These are phyloP conservation scores for Leptobrachium leishanense DNA, from an alignment of 2,113 vertebrate genomes.

Conservation along the genomic window DNA sequence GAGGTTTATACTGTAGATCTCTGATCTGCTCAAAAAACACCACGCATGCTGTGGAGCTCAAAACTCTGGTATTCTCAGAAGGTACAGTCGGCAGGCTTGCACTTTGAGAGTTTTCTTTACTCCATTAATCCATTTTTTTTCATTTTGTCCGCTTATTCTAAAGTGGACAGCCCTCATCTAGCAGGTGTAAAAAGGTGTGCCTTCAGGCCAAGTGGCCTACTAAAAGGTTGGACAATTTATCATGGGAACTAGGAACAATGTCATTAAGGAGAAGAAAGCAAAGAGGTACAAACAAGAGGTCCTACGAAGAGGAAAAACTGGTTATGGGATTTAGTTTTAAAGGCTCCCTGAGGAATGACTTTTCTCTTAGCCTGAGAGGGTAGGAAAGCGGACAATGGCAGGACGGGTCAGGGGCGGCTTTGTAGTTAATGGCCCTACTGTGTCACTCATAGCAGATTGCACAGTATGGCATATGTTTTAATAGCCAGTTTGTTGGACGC, in stretches of 20 bases:
- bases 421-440: constrained; percentile 8
- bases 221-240: constrained; percentile 29
- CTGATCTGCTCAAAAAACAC: no score
- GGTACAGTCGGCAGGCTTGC: no score
- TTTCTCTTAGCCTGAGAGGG: constrained; percentile 10
- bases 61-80: no score
- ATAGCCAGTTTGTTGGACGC: neutral
- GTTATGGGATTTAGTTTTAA: constrained; percentile 26
- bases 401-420: neutral
- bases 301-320: constrained; percentile 44
- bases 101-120: no score
- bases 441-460: neutral
- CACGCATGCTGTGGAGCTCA: no score
- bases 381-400: neutral
- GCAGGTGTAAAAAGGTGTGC: constrained; percentile 38
- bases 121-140: no score
- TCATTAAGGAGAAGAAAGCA: constrained; percentile 26
- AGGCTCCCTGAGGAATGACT: constrained; percentile 23
- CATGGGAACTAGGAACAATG: constrained; percentile 22
- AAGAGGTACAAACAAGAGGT: constrained; percentile 29
- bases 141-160: no score
- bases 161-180: neutral
- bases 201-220: constrained; percentile 6
- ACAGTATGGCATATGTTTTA: neutral
- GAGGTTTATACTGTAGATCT: no score